A percentile compares a stretch with the other conserved stretches of the same genome.
Evolutionary conservation across 2,113 vertebrate genomes (phyloP).

Genomic region (rat (Rattus norvegicus)): DNA sequence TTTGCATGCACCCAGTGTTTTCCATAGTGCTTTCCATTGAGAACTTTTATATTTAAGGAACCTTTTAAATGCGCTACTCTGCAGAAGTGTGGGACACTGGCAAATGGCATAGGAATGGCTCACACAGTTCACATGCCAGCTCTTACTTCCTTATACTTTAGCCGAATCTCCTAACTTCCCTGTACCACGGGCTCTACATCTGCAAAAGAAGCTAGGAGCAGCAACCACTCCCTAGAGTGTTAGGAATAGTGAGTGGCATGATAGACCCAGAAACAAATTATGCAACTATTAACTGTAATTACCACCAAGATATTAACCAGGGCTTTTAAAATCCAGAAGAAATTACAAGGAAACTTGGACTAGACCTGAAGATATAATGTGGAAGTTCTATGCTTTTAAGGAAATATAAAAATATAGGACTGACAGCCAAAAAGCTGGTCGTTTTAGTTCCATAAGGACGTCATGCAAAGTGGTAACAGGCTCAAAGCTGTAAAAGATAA

Average conservation of each 20-base stretch:
- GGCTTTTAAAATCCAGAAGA: not conserved
- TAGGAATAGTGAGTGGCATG: not conserved
- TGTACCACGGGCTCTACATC: not conserved
- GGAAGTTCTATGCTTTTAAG: not conserved
- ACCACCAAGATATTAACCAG: not conserved
- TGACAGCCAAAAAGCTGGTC: not conserved
- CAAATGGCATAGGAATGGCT: fast-evolving
- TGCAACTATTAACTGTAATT: not conserved
- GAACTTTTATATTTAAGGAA: not conserved
- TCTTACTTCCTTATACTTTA: not conserved
- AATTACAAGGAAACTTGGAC: not conserved
- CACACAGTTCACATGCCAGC: not conserved
- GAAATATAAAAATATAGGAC: not conserved
- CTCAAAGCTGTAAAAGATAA: not conserved
- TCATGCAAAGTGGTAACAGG: not conserved
- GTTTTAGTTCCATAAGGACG: not conserved
- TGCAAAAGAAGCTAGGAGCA: not conserved
- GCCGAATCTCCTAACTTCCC: not conserved
- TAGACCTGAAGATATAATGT: not conserved
- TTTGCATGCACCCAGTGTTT: not conserved
- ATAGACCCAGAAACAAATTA: not conserved
- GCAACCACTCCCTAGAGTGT: not conserved
- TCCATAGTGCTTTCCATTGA: not conserved
- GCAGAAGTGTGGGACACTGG: fast-evolving
- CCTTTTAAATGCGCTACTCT: not conserved